phyloP scores from a whole-genome alignment of 2,113 vertebrate genomes.

The Cairina moschata region DNA sequence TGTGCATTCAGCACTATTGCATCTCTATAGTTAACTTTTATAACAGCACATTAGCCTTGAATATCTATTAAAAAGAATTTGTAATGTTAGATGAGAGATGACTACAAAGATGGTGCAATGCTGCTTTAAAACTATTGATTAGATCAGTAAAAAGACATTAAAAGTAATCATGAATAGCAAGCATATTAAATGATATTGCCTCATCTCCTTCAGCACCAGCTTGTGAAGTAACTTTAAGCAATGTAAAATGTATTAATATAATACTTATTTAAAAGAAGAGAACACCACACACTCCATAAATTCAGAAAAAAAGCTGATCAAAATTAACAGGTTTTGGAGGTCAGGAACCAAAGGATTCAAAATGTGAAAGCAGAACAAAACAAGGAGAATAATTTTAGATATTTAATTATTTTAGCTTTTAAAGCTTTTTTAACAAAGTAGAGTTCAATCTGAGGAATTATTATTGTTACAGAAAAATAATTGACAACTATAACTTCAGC shows the following conservation, averaged over 20 bases:
- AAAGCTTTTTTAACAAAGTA: slow-evolving; percentile 39
- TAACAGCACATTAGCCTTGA: background rate
- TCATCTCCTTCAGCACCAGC: background rate
- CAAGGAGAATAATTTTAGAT: slow-evolving; percentile 7
- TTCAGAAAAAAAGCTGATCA: slow-evolving; percentile 43
- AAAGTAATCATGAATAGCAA: background rate
- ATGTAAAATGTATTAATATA: slow-evolving; percentile 31
- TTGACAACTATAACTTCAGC: slow-evolving; percentile 56
- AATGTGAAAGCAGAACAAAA: slow-evolving; percentile 36
- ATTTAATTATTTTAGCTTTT: slow-evolving; percentile 36
- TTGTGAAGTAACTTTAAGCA: slow-evolving; percentile 10
- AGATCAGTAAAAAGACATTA: slow-evolving; percentile 38
- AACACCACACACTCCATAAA: background rate
- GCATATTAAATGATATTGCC: background rate
- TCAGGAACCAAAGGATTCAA: slow-evolving; percentile 42
- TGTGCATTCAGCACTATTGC: background rate
- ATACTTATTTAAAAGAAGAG: background rate
- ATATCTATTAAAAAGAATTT: slow-evolving; percentile 8
- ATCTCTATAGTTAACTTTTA: background rate
- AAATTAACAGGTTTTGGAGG: slow-evolving; percentile 53
- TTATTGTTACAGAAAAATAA: slow-evolving; percentile 63
- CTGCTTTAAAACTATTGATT: slow-evolving; percentile 39
- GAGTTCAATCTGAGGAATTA: slow-evolving; percentile 51
- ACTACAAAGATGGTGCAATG: background rate
- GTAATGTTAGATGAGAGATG: slow-evolving; percentile 13